Base-by-base conservation (phyloP, 2,888 invertebrate species). In the Andricus curvator region DNA sequence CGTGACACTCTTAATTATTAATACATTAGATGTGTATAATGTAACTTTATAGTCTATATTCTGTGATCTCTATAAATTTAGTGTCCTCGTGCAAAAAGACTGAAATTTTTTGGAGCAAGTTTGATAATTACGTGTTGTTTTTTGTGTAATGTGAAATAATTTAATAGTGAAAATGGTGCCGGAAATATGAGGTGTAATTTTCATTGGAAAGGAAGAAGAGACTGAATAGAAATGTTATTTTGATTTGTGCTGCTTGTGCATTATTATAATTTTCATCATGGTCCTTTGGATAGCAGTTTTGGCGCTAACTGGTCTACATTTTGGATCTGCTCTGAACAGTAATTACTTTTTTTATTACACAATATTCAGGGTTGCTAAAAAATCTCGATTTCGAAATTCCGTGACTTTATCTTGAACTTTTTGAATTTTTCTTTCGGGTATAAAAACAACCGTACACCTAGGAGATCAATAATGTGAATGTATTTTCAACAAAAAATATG, bases 231-330 rank as follows among this genome's bases (percentile, higher is more conserved):
- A 56, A 56, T 74, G 74, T 74, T 56, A 37, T 37, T 37, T 33
- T 56, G n/a, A 51, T 74, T 56, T 60, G 64, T 56, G 56, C 51
- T 74, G 29, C 6, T 74, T 25, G 60, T 62, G 67, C 41, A 41
- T 41, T 51, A 29, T 41, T 68, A 68, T n/a, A 60, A 56, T 74
- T 74, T 37, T 13, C 74, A 74, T 37, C 74, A 88, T 88, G 88
- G 85, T 88, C 84, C 83, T 88, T 80, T 84, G 85, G 84, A 81
- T 86, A 70, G 70, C 85, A 79, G 82, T 83, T 80, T 74, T 87
- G 74, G 67, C 83, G 81, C 82, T 84, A 80, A 86, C 85, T 67
- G 80, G 84, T 81, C 82, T 88, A 84, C 84, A 79, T 78, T 84
- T 85, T 62, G 80, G 80, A 83, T 80, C 80, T 44, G 80, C 81